These are phyloP conservation scores for Candidula unifasciata DNA, from an alignment of 2,888 invertebrate genomes.

Conservation along the genomic window DNA sequence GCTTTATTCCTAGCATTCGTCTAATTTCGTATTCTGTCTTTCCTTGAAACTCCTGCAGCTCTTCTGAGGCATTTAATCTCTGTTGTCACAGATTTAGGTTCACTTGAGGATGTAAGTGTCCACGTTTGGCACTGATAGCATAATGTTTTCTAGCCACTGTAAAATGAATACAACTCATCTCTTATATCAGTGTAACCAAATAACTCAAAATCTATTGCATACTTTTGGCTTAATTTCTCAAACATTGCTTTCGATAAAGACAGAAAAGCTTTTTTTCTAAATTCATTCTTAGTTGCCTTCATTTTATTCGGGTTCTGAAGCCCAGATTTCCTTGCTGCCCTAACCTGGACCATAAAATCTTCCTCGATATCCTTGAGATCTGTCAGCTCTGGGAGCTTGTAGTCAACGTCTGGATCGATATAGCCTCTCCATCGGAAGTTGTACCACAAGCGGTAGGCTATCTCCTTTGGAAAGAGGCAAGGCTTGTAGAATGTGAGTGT, in stretches of 20 bases:
- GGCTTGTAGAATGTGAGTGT: background rate
- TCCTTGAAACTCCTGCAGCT: no score
- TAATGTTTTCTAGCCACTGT: no score
- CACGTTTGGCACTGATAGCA: no score
- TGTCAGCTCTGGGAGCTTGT: conserved; percentile 22
- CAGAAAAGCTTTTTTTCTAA: background rate
- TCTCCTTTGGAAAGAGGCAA: conserved; percentile 25
- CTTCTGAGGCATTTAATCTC: no score
- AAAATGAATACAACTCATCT: conserved; percentile 4
- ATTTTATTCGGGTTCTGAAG: conserved; percentile 21
- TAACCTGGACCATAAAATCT: conserved; percentile 33
- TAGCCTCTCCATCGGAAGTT: conserved; percentile 50
- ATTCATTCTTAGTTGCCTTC: conserved; percentile 20
- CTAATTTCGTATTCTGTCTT: no score
- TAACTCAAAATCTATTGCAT: conserved; percentile 30
- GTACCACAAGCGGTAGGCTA: conserved; percentile 46
- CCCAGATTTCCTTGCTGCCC: conserved; percentile 32
- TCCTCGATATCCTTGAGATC: background rate
- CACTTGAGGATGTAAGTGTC: no score
- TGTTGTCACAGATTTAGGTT: no score
- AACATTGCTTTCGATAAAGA: conserved; percentile 17
- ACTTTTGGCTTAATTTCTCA: conserved; percentile 18
- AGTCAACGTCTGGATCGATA: conserved; percentile 46
- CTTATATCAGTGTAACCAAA: conserved; percentile 39
- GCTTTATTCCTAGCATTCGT: no score